Conservation (phyloP, 2,113 vertebrate species). For the Bos javanicus region DNA sequence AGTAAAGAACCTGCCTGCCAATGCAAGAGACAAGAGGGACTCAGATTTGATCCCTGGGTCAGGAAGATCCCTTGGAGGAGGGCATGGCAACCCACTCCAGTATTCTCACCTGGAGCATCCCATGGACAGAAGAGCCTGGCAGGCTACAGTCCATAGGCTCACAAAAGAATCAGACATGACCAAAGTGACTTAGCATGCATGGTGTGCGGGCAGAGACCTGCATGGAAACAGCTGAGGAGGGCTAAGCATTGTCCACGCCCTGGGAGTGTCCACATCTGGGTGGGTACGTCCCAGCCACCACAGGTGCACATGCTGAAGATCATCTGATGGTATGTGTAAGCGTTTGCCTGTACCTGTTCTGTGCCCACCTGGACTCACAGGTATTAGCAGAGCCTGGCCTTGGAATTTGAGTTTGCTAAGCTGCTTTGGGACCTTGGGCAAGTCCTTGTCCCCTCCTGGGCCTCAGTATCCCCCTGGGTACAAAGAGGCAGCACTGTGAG, state of each 20-base stretch:
- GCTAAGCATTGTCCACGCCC: accelerated
- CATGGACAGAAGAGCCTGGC: background rate
- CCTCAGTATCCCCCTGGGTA: background rate
- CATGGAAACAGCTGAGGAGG: background rate
- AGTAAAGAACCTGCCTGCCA: background rate
- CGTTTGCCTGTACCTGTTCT: background rate
- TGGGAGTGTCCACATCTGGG: background rate
- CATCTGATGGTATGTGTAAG: accelerated
- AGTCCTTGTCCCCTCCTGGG: background rate
- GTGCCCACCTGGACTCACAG: background rate
- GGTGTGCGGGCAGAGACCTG: background rate
- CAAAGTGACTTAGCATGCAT: background rate
- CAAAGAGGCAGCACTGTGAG: background rate
- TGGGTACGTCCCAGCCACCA: accelerated
- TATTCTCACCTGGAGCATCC: background rate
- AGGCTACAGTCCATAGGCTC: background rate
- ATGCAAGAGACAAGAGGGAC: background rate
- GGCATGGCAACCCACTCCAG: background rate
- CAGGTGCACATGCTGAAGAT: accelerated
- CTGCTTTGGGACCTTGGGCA: background rate
- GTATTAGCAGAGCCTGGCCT: background rate
- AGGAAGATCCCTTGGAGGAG: background rate
- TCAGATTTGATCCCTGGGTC: background rate
- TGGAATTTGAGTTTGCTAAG: background rate
- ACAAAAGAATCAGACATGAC: background rate